These are phyloP conservation scores for Esox niger DNA, from an alignment of 2,113 vertebrate species.

Conservation along the genomic window DNA sequence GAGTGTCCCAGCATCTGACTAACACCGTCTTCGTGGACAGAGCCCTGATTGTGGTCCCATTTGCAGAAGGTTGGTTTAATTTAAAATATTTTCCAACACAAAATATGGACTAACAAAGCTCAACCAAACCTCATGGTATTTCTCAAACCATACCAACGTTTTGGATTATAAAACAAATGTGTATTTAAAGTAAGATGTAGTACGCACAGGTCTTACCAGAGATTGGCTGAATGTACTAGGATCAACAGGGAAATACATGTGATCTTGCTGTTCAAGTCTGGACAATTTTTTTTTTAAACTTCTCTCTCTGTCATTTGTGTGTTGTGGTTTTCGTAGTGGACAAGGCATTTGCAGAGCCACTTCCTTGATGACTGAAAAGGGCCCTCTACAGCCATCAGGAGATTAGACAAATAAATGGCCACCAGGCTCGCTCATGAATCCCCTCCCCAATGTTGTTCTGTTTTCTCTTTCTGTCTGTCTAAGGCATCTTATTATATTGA, in stretches of 20 bases:
- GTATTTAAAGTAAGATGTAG: not conserved
- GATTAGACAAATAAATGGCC: slow-evolving; percentile 97
- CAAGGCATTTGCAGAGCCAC: slow-evolving; percentile 99
- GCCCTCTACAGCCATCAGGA: slow-evolving; percentile 96
- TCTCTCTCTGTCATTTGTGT: slow-evolving; percentile 99
- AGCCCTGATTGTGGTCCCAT: slow-evolving; percentile 98
- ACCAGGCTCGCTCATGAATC: slow-evolving; percentile 89
- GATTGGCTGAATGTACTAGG: slow-evolving; percentile 4
- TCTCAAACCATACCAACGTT: not conserved
- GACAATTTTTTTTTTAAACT: slow-evolving; percentile 88
- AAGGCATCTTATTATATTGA: slow-evolving; percentile 74
- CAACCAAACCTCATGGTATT: not conserved
- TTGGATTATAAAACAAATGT: not conserved
- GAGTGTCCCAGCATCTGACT: slow-evolving; percentile 98
- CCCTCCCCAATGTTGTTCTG: slow-evolving; percentile 87
- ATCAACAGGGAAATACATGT: slow-evolving; percentile 63
- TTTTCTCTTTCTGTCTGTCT: slow-evolving; percentile 87
- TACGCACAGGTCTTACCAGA: slow-evolving; percentile 19
- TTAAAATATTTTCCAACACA: not conserved
- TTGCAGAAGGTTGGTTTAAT: slow-evolving; percentile 99
- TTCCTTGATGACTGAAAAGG: slow-evolving; percentile 96
- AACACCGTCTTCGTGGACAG: slow-evolving; percentile 99
- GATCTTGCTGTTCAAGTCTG: slow-evolving; percentile 71
- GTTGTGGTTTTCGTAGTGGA: slow-evolving; percentile 99
- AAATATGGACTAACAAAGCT: not conserved